These are phyloP conservation scores for Tinamus major DNA, from an alignment of 2,797 vertebrate genomes.

Conservation along the genomic window DNA sequence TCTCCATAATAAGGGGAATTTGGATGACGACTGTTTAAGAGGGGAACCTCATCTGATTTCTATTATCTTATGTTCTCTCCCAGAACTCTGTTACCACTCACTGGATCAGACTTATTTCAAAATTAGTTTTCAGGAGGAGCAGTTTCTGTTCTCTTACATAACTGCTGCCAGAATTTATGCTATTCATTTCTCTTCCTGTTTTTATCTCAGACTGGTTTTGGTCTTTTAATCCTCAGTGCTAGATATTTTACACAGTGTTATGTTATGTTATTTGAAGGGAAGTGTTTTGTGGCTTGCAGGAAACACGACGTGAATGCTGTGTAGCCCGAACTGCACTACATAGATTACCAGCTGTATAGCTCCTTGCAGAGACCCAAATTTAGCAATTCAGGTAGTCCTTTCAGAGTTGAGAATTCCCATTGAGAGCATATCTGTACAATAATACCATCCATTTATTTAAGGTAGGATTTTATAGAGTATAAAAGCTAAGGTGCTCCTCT, in stretches of 20 bases:
- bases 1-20: background rate
- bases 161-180: background rate
- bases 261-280: background rate
- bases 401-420: background rate
- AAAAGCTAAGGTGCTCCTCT: background rate
- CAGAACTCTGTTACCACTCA: background rate
- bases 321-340: background rate
- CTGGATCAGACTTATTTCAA: background rate
- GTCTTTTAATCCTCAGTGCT: background rate
- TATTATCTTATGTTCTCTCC: background rate
- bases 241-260: background rate
- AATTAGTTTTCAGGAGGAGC: background rate
- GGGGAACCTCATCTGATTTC: background rate
- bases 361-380: background rate
- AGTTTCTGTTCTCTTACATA: background rate
- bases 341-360: accelerated
- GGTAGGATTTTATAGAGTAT: background rate
- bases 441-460: background rate
- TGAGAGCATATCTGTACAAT: background rate
- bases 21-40: background rate
- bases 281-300: background rate
- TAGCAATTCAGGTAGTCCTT: too few relatives aligned
- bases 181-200: background rate
- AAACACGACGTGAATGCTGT: background rate
- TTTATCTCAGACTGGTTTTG: background rate